These are phyloP conservation scores for Strix uralensis DNA, from an alignment of 2,113 vertebrate genomes.

Conservation along the genomic window DNA sequence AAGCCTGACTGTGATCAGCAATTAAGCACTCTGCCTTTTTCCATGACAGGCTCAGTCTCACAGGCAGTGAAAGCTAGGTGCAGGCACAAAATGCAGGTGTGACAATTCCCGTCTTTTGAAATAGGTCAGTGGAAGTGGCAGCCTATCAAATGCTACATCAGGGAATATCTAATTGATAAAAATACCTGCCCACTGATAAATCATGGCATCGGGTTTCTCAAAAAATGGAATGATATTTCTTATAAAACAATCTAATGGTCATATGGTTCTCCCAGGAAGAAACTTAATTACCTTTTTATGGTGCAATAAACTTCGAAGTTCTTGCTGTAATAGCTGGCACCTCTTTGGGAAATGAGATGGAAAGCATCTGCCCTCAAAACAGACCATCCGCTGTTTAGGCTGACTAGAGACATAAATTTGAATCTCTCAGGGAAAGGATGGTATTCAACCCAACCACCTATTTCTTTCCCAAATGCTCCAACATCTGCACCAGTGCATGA, in stretches of 20 bases:
- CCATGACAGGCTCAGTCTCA: neutral
- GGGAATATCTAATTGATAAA: neutral
- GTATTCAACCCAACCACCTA: neutral
- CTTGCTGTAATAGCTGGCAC: neutral
- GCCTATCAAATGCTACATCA: neutral
- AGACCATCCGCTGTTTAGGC: neutral
- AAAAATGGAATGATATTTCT: neutral
- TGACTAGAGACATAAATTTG: neutral
- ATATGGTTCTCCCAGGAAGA: neutral
- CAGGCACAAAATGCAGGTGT: neutral
- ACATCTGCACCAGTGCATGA: accelerated
- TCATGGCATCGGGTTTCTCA: neutral
- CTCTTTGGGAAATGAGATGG: neutral
- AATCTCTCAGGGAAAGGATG: neutral
- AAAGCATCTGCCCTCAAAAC: conserved; percentile 1
- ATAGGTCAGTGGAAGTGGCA: neutral
- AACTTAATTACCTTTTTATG: conserved; percentile 3
- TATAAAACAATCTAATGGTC: neutral
- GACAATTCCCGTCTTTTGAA: neutral
- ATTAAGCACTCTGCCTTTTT: neutral
- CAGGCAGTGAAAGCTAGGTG: neutral
- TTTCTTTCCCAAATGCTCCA: neutral
- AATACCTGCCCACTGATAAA: neutral
- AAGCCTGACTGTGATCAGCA: neutral
- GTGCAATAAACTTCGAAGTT: conserved; percentile 26